Evolutionary conservation across 2,888 invertebrate species (phyloP), one percentile per base, ranked within the genome.

Genomic region (Caenorhabditis becei): DNA sequence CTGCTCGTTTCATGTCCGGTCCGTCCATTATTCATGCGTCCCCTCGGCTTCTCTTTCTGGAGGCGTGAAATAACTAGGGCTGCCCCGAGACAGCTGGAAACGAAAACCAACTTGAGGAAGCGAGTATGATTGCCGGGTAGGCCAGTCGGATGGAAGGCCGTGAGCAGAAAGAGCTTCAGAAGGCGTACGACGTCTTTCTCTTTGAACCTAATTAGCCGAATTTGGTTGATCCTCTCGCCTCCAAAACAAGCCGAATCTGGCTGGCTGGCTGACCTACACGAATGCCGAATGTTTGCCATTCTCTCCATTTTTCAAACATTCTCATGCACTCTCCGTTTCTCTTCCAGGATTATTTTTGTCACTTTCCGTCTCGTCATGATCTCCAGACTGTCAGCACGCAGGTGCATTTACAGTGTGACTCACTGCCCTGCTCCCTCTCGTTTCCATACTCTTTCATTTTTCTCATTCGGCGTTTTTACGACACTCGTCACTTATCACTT

Each of bases 381-480:
- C 47, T 47, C 47, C 47, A 47, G 47, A 47, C 41, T 47, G 54
- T 11, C 54, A 41, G 23, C 51, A n/a, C 16, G 74, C 65, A 74
- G 74, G 65, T 74, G 59, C 74, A 74, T 58, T 63, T 63, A 72
- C 65, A 75, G 61, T 75, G 66, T 75, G 75, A 66, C 66, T 75
- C 75, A 75, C 51, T 59, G 1, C 49, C 59, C 47, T 65, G 28
- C 28, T 14, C 26, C 63, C 66, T 62, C 26, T 32, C 28, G 28
- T 63, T 59, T 37, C 20, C 32, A 7, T n/a, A 11, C 7, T 23
- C 23, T 62, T 26, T 58, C 18, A 23, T 32, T 54, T 35, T 59
- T 58, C 61, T 24, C 32, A 28, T 61, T 10, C 26, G 20, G 3
- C 51, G 18, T 18, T 26, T 61, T 28, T 47, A 47, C 44, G 10